phyloP scores from a whole-genome alignment of 2,888 invertebrate species.

The Crematogaster levior region DNA sequence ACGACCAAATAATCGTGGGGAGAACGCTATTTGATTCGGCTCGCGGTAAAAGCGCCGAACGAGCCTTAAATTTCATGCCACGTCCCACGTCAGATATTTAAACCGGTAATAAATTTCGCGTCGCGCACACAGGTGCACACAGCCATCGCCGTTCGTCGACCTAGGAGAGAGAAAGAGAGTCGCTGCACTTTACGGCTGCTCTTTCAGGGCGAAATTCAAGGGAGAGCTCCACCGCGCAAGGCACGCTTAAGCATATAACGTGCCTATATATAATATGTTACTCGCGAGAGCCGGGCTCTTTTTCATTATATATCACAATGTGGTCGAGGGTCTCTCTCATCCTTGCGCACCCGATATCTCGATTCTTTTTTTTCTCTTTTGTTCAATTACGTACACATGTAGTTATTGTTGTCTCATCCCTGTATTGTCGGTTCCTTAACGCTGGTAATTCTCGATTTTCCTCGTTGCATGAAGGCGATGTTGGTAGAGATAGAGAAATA shows the following conservation, averaged over 20 bases:
- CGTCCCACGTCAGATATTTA: slow-evolving; percentile 54
- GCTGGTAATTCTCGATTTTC: slow-evolving; percentile 75
- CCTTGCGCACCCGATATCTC: slow-evolving; percentile 51
- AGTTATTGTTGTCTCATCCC: slow-evolving; percentile 85
- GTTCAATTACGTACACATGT: slow-evolving; percentile 80
- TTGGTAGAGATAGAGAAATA: slow-evolving; percentile 85
- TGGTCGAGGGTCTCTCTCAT: slow-evolving; percentile 73
- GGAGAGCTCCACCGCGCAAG: slow-evolving; percentile 48
- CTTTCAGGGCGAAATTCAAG: slow-evolving; percentile 48
- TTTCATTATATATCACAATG: slow-evolving; percentile 82
- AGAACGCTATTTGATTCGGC: slow-evolving; percentile 24
- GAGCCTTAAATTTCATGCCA: slow-evolving; percentile 51
- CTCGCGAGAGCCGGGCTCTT: slow-evolving; percentile 61
- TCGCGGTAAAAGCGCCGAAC: slow-evolving; percentile 52
- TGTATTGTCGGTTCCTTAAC: slow-evolving; percentile 85
- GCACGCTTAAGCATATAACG: slow-evolving; percentile 55
- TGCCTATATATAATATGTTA: slow-evolving; percentile 55
- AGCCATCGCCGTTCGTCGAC: slow-evolving; percentile 39
- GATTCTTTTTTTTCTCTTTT: slow-evolving; percentile 59
- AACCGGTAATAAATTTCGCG: slow-evolving; percentile 56
- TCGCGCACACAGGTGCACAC: slow-evolving; percentile 37
- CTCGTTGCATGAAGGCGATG: slow-evolving; percentile 84
- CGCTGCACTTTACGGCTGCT: slow-evolving; percentile 48
- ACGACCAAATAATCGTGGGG: slow-evolving; percentile 45
- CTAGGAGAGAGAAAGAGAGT: slow-evolving; percentile 36